Evolutionary conservation across 2,888 invertebrate genomes (phyloP).

Genomic region (Lepidocyrtinus sp.): DNA sequence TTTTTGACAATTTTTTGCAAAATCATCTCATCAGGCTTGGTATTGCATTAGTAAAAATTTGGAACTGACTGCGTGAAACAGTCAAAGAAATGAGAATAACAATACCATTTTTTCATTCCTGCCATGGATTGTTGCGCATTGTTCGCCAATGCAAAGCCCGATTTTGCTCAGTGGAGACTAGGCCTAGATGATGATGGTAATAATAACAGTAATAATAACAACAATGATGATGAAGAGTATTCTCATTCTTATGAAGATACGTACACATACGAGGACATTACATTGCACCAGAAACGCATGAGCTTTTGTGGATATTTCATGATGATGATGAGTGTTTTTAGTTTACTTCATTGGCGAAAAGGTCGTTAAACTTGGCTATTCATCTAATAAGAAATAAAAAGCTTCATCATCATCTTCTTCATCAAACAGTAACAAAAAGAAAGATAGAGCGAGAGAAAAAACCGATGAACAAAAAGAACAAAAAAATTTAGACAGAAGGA

Average conservation of each 20-base stretch:
- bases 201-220: conserved; percentile 15
- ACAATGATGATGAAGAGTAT: conserved; percentile 26
- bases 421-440: conserved; percentile 18
- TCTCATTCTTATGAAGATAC: not conserved
- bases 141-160: not conserved
- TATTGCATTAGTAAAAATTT: not conserved
- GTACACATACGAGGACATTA: conserved; percentile 11
- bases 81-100: not conserved
- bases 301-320: conserved; percentile 19
- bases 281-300: conserved; percentile 14
- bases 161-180: not conserved
- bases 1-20: conserved; percentile 37
- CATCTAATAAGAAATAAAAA: conserved; percentile 18
- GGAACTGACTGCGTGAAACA: not conserved
- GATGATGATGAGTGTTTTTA: conserved; percentile 17
- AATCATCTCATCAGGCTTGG: conserved; percentile 18
- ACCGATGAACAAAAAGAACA: too few species aligned
- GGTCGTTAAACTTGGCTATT: conserved; percentile 52
- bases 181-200: not conserved
- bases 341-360: conserved; percentile 44
- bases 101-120: not conserved
- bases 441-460: not conserved
- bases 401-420: conserved; percentile 34
- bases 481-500: too few species aligned
- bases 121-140: not conserved